Evolutionary conservation across 2,888 invertebrate species (phyloP).

Genomic region (Acanthoscelides obtectus): DNA sequence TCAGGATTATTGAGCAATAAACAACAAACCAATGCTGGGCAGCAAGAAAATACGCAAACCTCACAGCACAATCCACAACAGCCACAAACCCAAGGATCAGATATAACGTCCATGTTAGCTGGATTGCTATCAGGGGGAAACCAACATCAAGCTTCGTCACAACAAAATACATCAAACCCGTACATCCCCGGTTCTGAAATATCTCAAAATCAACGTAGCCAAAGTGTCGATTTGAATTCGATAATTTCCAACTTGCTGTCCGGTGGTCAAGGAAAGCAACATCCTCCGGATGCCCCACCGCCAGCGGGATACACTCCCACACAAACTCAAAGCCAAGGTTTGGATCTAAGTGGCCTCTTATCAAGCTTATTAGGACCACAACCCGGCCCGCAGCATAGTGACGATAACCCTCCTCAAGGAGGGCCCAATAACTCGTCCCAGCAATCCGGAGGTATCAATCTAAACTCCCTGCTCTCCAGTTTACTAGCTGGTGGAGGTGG

Average conservation of each 20-base stretch:
- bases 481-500: slow-evolving; percentile 17
- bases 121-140: slow-evolving; percentile 11
- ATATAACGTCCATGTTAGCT: slow-evolving; percentile 8
- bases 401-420: background rate
- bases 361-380: slow-evolving; percentile 16
- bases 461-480: slow-evolving; percentile 11
- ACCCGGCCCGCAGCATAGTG: slow-evolving; percentile 7
- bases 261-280: slow-evolving; percentile 1
- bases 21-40: slow-evolving; percentile 4
- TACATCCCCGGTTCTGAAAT: background rate
- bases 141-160: background rate
- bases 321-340: slow-evolving; percentile 9
- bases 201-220: slow-evolving; percentile 7
- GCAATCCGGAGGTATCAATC: slow-evolving; percentile 12
- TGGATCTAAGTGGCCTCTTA: slow-evolving; percentile 14
- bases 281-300: slow-evolving; percentile 3
- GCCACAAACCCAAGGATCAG: slow-evolving; percentile 1
- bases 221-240: slow-evolving; percentile 12
- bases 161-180: slow-evolving; percentile 6
- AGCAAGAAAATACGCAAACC: background rate
- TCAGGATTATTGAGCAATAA: slow-evolving; percentile 12
- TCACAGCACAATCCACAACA: background rate
- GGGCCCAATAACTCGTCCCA: slow-evolving; percentile 1
- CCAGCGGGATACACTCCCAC: slow-evolving; percentile 1
- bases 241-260: slow-evolving; percentile 12